Evolutionary conservation across 2,888 invertebrate genomes (phyloP).

Genomic region (Plemyria rubiginata): DNA sequence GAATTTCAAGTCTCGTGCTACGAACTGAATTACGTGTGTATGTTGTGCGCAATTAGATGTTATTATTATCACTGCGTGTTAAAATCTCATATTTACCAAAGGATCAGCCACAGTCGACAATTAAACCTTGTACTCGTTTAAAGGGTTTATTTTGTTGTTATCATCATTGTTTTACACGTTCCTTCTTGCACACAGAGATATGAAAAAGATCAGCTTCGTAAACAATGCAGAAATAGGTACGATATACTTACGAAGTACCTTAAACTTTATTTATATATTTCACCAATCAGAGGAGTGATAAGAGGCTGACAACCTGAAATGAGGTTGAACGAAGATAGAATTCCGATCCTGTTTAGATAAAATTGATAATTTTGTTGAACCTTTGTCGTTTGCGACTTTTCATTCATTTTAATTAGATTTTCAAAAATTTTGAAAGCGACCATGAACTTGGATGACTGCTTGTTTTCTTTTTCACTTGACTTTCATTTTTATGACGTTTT

Average conservation of each 20-base stretch:
- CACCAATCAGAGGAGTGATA: too few species aligned
- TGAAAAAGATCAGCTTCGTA: slow-evolving; percentile 5
- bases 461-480: too few species aligned
- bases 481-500: too few species aligned
- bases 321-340: too few species aligned
- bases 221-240: not conserved
- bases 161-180: slow-evolving; percentile 27
- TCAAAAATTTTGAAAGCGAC: too few species aligned
- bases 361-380: too few species aligned
- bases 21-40: slow-evolving; percentile 13
- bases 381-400: too few species aligned
- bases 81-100: slow-evolving; percentile 31
- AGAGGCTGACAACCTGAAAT: too few species aligned
- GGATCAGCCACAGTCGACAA: slow-evolving; percentile 28
- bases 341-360: too few species aligned
- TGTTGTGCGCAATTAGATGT: slow-evolving; percentile 17
- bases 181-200: not conserved
- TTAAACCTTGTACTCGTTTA: slow-evolving; percentile 27
- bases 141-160: slow-evolving; percentile 27
- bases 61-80: slow-evolving; percentile 23
- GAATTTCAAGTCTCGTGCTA: slow-evolving; percentile 1
- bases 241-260: not conserved
- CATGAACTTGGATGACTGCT: too few species aligned
- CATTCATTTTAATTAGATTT: too few species aligned
- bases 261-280: not conserved